phyloP scores from a whole-genome alignment of 2,888 invertebrate genomes.

The Andrena bicolor region DNA sequence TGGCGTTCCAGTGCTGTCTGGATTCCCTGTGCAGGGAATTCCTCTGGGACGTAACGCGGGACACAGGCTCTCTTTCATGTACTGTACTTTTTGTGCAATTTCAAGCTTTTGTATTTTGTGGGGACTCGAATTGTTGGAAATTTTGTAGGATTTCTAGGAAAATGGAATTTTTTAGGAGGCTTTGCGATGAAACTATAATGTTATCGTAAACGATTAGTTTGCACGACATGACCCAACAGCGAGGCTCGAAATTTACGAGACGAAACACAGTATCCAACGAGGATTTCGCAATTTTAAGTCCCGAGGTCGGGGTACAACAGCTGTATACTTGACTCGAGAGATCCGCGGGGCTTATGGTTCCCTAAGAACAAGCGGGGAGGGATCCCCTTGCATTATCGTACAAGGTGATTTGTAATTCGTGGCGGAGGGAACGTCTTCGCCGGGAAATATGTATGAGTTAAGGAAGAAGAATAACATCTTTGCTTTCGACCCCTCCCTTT shows the following conservation, averaged over 20 bases:
- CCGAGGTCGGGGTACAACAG: slow-evolving; percentile 23
- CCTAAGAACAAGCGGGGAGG: slow-evolving; percentile 51
- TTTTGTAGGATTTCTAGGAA: no score
- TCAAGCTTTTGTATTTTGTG: no score
- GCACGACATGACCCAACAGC: neutral
- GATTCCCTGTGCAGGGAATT: neutral
- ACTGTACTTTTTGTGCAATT: no score
- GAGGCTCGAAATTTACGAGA: slow-evolving; percentile 18
- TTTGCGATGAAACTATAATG: neutral
- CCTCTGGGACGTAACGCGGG: no score
- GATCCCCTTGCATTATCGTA: slow-evolving; percentile 67
- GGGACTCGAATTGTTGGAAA: no score
- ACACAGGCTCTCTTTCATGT: no score
- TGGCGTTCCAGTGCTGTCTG: neutral
- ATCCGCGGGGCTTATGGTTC: slow-evolving; percentile 62
- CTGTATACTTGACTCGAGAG: slow-evolving; percentile 57
- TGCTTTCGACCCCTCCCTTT: slow-evolving; percentile 53
- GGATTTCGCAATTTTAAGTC: slow-evolving; percentile 45
- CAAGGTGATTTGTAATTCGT: slow-evolving; percentile 74
- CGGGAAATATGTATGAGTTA: slow-evolving; percentile 73
- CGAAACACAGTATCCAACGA: neutral
- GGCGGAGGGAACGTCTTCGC: slow-evolving; percentile 55
- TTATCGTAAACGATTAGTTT: slow-evolving; percentile 26
- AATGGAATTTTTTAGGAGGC: no score
- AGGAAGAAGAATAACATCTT: slow-evolving; percentile 73